These are phyloP conservation scores for Perizoma flavofasciatum DNA, from an alignment of 2,888 invertebrate genomes.

Conservation along the genomic window DNA sequence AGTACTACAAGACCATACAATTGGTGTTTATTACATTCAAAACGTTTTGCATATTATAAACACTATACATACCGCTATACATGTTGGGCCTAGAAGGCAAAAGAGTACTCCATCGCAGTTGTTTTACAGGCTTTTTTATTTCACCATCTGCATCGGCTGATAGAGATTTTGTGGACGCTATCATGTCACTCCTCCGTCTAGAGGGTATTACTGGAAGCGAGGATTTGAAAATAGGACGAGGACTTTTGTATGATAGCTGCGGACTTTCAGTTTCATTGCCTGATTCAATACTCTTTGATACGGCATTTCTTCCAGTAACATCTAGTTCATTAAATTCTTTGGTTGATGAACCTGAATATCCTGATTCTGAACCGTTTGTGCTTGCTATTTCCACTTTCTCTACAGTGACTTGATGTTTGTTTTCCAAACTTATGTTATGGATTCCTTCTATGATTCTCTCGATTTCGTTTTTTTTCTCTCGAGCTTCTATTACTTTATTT, in stretches of 20 bases:
- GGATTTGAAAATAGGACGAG: conserved; percentile 46
- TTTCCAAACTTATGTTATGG: conserved; percentile 43
- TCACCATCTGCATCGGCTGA: conserved; percentile 41
- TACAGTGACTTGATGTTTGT: conserved; percentile 38
- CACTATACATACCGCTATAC: conserved; percentile 42
- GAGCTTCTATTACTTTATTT: conserved; percentile 26
- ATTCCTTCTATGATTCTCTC: conserved; percentile 41
- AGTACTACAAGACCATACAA: too few relatives aligned
- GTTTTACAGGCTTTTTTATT: conserved; percentile 53
- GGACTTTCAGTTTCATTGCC: conserved; percentile 36
- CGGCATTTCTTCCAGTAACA: conserved; percentile 33
- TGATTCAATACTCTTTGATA: conserved; percentile 29
- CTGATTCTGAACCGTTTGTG: conserved; percentile 62
- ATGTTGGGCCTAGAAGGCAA: conserved; percentile 50
- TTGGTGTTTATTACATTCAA: too few relatives aligned
- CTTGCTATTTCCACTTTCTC: conserved; percentile 55
- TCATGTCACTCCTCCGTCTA: conserved; percentile 44
- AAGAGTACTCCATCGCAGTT: conserved; percentile 65
- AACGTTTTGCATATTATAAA: too few relatives aligned
- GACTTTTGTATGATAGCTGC: conserved; percentile 29
- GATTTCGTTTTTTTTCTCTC: conserved; percentile 38
- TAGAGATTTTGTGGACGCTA: conserved; percentile 56
- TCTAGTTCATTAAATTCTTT: conserved; percentile 51
- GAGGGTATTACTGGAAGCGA: conserved; percentile 53
- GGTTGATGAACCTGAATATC: conserved; percentile 57